A percentile compares a stretch with the other conserved stretches of the same genome.
Conservation (phyloP, 2,113 vertebrate species). For the Barbus barbus region DNA sequence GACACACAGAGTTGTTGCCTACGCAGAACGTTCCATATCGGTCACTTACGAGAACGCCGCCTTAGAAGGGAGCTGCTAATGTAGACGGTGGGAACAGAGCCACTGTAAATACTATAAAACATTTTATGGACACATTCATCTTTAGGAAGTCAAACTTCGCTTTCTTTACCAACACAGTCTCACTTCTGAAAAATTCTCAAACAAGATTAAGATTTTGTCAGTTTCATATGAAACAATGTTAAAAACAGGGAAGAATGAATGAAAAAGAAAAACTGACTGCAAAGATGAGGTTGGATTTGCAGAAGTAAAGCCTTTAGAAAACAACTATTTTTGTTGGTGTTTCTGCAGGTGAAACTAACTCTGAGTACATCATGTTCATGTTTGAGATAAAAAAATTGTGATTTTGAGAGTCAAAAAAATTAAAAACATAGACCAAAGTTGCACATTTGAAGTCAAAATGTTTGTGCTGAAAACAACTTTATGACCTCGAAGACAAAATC, state of each 20-base stretch:
- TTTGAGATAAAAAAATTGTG: background rate
- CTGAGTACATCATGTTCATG: background rate
- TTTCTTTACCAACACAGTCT: background rate
- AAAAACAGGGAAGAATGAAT: background rate
- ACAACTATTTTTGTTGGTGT: background rate
- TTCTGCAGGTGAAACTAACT: background rate
- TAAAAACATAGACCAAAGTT: background rate
- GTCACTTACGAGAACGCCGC: background rate
- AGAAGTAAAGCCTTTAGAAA: background rate
- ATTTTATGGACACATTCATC: background rate
- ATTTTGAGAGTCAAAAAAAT: background rate
- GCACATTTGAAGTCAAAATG: background rate
- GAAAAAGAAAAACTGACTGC: background rate
- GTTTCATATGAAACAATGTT: background rate
- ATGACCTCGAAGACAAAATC: background rate
- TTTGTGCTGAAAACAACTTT: background rate
- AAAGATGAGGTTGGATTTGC: background rate
- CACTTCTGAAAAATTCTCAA: background rate
- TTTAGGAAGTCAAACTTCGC: background rate
- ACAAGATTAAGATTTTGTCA: background rate
- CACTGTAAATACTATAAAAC: background rate
- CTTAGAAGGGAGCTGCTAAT: background rate
- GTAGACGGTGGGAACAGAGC: background rate
- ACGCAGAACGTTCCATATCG: background rate
- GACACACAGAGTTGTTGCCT: background rate